Conservation (phyloP, 2,113 vertebrate genomes). For the Muntiacus muntjak region DNA sequence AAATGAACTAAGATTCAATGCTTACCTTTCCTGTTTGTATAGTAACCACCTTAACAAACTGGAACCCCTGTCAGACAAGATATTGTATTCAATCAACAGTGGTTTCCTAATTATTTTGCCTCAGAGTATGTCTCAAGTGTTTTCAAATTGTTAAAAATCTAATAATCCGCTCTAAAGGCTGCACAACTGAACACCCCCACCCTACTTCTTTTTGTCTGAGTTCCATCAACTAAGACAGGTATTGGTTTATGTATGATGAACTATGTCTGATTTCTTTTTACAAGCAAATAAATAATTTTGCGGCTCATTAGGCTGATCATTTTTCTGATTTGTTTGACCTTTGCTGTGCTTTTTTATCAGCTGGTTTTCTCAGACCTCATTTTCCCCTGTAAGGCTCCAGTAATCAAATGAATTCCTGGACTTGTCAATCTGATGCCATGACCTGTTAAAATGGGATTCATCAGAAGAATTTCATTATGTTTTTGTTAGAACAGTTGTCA, state of each 20-base stretch:
- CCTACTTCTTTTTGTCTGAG: not conserved
- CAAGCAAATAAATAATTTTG: constrained; percentile 73
- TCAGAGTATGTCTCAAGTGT: not conserved
- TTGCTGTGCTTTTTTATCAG: constrained; percentile 63
- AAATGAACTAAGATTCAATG: not conserved
- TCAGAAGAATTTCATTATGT: constrained; percentile 71
- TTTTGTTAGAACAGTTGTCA: constrained; percentile 71
- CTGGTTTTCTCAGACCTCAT: constrained; percentile 53
- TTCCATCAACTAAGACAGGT: constrained; percentile 10
- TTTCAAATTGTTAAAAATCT: constrained; percentile 42
- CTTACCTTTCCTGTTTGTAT: not conserved
- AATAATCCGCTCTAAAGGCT: not conserved
- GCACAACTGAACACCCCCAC: not conserved
- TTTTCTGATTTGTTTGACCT: constrained; percentile 61
- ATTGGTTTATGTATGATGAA: constrained; percentile 39
- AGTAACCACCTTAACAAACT: not conserved
- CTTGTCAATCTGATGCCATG: constrained; percentile 51
- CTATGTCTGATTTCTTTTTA: constrained; percentile 58
- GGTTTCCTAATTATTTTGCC: constrained; percentile 49
- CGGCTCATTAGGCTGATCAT: constrained; percentile 67
- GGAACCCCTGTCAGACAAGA: not conserved
- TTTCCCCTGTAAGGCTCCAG: constrained; percentile 52
- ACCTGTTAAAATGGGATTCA: constrained; percentile 57
- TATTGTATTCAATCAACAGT: not conserved
- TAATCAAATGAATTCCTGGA: constrained; percentile 66